These are phyloP conservation scores for Nymphalis io DNA, from an alignment of 1,140 invertebrate species.

Conservation along the genomic window DNA sequence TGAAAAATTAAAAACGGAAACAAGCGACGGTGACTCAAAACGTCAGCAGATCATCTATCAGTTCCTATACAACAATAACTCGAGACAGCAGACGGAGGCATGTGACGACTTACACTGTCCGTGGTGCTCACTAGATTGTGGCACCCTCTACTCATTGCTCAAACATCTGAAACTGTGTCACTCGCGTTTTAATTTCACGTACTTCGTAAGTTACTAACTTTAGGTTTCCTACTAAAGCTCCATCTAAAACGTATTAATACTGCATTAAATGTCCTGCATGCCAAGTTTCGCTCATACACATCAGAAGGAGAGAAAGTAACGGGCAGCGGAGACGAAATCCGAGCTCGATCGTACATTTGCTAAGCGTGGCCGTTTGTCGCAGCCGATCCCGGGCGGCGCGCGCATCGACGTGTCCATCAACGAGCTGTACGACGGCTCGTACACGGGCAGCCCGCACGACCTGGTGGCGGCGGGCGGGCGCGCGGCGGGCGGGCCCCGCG, in stretches of 20 bases:
- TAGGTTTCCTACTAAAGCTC: slow-evolving; percentile 36
- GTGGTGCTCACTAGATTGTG: slow-evolving; percentile 96
- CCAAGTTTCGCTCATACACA: neutral
- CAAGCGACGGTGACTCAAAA: slow-evolving; percentile 57
- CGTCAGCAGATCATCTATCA: slow-evolving; percentile 93
- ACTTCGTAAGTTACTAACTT: slow-evolving; percentile 84
- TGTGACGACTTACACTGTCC: slow-evolving; percentile 95
- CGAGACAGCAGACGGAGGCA: slow-evolving; percentile 96
- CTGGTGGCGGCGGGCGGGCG: slow-evolving; percentile 86
- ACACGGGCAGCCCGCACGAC: slow-evolving; percentile 96
- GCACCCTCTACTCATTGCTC: slow-evolving; percentile 91
- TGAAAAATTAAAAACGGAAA: slow-evolving; percentile 57
- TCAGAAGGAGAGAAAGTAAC: neutral
- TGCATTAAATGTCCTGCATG: neutral
- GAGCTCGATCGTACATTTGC: too few species aligned
- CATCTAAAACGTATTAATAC: too few species aligned
- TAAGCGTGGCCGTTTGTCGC: too few species aligned
- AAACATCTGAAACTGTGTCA: slow-evolving; percentile 97
- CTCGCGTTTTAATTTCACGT: slow-evolving; percentile 95
- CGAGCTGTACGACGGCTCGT: slow-evolving; percentile 96
- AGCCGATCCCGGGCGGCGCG: slow-evolving; percentile 91
- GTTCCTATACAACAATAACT: slow-evolving; percentile 97
- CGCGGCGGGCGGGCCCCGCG: slow-evolving; percentile 86
- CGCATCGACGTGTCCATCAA: slow-evolving; percentile 97
- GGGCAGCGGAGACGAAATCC: too few species aligned